These are phyloP conservation scores for Mactromeris polynyma DNA, from an alignment of 2,888 invertebrate species.

Conservation along the genomic window DNA sequence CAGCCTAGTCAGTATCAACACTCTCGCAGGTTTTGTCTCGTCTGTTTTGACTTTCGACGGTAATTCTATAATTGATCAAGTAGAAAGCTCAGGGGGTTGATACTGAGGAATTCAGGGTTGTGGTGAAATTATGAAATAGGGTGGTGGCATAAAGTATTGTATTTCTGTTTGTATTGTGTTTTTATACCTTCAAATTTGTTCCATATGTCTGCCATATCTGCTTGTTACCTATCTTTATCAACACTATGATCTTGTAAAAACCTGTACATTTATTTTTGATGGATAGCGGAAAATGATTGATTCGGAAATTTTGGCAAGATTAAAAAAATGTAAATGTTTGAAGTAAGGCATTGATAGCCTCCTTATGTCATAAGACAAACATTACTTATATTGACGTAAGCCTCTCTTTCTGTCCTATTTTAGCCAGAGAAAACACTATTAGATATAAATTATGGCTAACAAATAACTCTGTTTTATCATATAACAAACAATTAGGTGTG, in stretches of 20 bases:
- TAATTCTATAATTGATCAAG: no score
- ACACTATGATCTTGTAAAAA: background rate
- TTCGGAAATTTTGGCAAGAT: constrained; percentile 10
- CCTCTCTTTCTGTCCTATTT: background rate
- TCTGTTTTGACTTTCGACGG: no score
- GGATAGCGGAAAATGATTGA: background rate
- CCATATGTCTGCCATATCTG: background rate
- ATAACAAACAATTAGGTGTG: background rate
- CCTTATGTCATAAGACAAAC: background rate
- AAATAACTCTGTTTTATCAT: background rate
- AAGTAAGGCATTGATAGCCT: background rate
- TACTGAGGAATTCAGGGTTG: no score
- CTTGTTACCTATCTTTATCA: background rate
- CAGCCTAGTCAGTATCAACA: no score
- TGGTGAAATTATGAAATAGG: background rate
- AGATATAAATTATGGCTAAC: background rate
- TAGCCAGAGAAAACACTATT: background rate
- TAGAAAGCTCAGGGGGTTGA: no score
- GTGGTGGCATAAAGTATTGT: background rate
- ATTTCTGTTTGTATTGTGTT: constrained; percentile 1
- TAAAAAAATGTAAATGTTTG: constrained; percentile 3
- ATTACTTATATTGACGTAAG: background rate
- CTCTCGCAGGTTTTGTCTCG: no score
- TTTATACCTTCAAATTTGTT: background rate
- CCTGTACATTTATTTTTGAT: background rate